phyloP scores from a whole-genome alignment of 2,797 vertebrate species.

The Acanthopagrus latus region DNA sequence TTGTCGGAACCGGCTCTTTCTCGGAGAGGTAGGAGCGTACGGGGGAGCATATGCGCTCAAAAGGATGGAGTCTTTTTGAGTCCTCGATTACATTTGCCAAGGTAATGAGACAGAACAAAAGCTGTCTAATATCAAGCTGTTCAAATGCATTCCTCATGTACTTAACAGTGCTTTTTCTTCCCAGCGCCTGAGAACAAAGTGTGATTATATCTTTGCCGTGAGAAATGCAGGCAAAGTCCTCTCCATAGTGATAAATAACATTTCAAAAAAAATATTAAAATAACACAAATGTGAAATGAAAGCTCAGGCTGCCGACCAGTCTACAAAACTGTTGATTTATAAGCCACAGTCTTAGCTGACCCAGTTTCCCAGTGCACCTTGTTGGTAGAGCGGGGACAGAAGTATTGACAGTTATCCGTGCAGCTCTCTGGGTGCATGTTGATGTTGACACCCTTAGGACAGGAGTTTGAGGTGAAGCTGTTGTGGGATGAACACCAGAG shows the following conservation, averaged over 20 bases:
- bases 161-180: conserved; percentile 54
- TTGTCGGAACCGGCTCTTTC: conserved; percentile 65
- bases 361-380: no score
- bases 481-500: no score
- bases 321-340: no score
- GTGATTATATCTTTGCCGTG: conserved; percentile 44
- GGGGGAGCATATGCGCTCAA: conserved; percentile 37
- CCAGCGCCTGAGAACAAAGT: conserved; percentile 43
- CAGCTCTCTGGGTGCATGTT: no score
- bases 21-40: conserved; percentile 39
- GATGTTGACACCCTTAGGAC: no score
- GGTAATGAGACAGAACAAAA: conserved; percentile 80
- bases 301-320: background rate
- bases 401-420: no score
- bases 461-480: no score
- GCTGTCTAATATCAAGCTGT: conserved; percentile 73
- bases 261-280: background rate
- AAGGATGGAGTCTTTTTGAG: conserved; percentile 58
- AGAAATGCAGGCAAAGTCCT: conserved; percentile 20
- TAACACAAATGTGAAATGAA: background rate
- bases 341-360: no score
- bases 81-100: conserved; percentile 76
- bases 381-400: no score
- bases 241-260: conserved; percentile 7
- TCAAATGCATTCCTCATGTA: conserved; percentile 70